phyloP scores from a whole-genome alignment of 92 coral and sea anemone species.

The Plumapathes pennacea region DNA sequence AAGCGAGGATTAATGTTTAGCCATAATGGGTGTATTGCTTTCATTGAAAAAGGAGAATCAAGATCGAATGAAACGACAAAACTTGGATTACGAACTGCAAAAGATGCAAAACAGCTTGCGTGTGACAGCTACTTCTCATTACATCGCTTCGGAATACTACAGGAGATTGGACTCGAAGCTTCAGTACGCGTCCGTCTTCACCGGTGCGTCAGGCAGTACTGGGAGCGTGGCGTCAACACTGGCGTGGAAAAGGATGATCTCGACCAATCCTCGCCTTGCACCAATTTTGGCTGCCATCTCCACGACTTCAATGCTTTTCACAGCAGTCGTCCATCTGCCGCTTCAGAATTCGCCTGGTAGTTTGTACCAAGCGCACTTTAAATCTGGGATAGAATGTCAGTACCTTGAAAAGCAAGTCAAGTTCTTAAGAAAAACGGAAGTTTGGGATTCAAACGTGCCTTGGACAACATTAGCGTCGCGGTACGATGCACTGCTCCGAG shows the following conservation, averaged over 20 bases:
- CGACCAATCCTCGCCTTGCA: constrained; percentile 4
- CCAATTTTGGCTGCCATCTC: neutral
- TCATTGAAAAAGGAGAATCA: too few relatives aligned
- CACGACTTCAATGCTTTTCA: neutral
- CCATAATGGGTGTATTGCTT: too few relatives aligned
- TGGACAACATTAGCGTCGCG: constrained; percentile 14
- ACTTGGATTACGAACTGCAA: neutral
- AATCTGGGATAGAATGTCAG: constrained; percentile 26
- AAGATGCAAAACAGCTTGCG: neutral
- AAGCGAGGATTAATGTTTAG: too few relatives aligned
- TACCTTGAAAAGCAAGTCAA: constrained; percentile 11
- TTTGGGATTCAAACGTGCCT: constrained; percentile 11
- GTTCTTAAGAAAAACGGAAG: constrained; percentile 16
- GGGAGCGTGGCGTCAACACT: constrained; percentile 2
- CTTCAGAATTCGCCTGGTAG: constrained; percentile 4
- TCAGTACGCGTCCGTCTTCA: neutral
- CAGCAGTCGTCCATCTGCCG: neutral
- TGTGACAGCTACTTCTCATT: constrained; percentile 1
- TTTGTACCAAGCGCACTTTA: constrained; percentile 13
- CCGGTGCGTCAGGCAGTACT: neutral
- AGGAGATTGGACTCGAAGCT: neutral
- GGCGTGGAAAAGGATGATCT: constrained; percentile 1
- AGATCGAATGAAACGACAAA: constrained; percentile 2
- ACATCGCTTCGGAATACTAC: constrained; percentile 1
- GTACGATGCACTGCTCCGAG: constrained; percentile 1